Evolutionary conservation across 2,113 vertebrate genomes (phyloP).

Genomic region (Saimiri boliviensis): DNA sequence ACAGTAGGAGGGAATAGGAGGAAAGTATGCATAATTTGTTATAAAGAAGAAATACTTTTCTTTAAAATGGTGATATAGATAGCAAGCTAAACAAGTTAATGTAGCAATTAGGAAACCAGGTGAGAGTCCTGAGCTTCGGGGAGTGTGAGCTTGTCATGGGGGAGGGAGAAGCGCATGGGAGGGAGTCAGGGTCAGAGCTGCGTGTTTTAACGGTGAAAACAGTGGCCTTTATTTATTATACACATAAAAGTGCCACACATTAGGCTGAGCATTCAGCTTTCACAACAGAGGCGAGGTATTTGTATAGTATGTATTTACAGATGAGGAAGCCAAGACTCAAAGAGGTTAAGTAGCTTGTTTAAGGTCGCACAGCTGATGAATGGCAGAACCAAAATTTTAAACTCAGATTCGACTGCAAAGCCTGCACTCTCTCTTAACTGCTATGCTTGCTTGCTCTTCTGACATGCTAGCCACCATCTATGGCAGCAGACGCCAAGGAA

Average conservation of each 20-base stretch:
- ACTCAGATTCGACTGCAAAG: neutral
- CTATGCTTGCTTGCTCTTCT: rapidly evolving
- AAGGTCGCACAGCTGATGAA: neutral
- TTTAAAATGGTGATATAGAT: neutral
- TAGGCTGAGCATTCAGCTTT: neutral
- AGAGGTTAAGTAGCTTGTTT: neutral
- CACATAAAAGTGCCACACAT: neutral
- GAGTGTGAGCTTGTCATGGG: neutral
- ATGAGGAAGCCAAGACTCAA: neutral
- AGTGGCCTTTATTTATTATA: neutral
- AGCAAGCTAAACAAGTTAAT: neutral
- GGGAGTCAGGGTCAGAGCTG: neutral
- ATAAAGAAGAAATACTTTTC: neutral
- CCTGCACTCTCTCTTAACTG: rapidly evolving
- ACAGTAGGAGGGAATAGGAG: neutral
- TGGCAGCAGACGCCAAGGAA: neutral
- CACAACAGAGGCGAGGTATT: neutral
- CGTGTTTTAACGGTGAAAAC: neutral
- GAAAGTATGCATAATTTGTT: neutral
- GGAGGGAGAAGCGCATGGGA: neutral
- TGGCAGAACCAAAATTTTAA: neutral
- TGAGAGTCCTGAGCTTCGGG: neutral
- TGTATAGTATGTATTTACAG: neutral
- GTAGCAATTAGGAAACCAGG: neutral
- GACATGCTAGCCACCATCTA: neutral